These are phyloP conservation scores for Zonitis immaculata DNA, from an alignment of 2,888 invertebrate genomes.

Conservation along the genomic window DNA sequence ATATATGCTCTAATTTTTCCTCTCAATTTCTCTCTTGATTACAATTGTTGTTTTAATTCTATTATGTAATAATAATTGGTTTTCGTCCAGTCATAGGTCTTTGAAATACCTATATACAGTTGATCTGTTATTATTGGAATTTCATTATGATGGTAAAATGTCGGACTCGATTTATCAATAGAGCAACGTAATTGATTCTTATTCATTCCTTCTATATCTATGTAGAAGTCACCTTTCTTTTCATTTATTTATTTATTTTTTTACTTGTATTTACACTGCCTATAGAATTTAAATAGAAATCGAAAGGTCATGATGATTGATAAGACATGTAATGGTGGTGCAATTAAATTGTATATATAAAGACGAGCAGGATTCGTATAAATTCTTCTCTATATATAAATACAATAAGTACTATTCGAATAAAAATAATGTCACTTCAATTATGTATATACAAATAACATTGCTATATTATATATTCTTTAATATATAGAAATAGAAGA, in stretches of 20 bases:
- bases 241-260: not conserved
- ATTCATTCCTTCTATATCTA: constrained; percentile 10
- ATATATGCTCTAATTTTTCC: no score
- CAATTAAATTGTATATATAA: not conserved
- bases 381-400: no score
- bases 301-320: constrained; percentile 17
- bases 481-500: no score
- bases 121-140: constrained; percentile 18
- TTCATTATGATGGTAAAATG: constrained; percentile 12
- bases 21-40: not conserved
- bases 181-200: constrained; percentile 16
- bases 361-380: no score
- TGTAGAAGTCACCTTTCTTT: constrained; percentile 5
- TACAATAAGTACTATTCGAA: no score
- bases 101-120: constrained; percentile 20
- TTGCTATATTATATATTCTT: no score
- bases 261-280: not conserved
- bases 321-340: not conserved
- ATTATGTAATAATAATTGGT: not conserved
- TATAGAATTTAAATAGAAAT: constrained; percentile 9
- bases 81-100: not conserved
- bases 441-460: not conserved
- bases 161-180: constrained; percentile 11
- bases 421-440: constrained; percentile 1
- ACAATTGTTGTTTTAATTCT: not conserved